These are phyloP conservation scores for Papilio polyxenes DNA, from an alignment of 1,140 invertebrate genomes.

Conservation along the genomic window DNA sequence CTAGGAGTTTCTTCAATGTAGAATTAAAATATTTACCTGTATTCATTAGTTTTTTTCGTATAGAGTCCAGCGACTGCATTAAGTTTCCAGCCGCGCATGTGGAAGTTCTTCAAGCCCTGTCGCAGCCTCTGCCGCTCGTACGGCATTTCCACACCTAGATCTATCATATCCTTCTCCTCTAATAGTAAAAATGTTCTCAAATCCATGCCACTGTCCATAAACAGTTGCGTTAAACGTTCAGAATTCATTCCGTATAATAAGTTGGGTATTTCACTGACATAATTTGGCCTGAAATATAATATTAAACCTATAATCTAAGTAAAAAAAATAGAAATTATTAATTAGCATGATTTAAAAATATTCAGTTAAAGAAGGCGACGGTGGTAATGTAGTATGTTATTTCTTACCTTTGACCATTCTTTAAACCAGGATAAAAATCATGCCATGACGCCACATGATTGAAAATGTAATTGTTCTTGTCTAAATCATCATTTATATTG, in stretches of 20 bases:
- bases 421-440: constrained; percentile 69
- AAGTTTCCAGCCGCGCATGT: constrained; percentile 79
- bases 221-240: constrained; percentile 69
- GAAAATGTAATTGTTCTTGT: constrained; percentile 41
- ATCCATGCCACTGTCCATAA: constrained; percentile 72
- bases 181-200: constrained; percentile 80
- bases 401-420: constrained; percentile 53
- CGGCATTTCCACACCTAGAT: constrained; percentile 79
- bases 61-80: constrained; percentile 68
- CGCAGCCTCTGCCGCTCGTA: constrained; percentile 80
- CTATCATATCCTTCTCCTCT: constrained; percentile 77
- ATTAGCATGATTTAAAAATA: background rate
- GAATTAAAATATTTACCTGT: constrained; percentile 49
- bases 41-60: constrained; percentile 55
- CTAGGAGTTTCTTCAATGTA: background rate
- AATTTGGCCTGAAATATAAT: constrained; percentile 66
- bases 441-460: constrained; percentile 57
- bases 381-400: background rate
- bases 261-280: constrained; percentile 64
- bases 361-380: background rate
- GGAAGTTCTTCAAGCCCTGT: constrained; percentile 77
- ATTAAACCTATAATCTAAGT: background rate
- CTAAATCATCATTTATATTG: constrained; percentile 47
- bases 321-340: background rate
- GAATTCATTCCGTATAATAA: constrained; percentile 82